A percentile compares a stretch with the other conserved stretches of the same genome.
phyloP scores from a whole-genome alignment of 2,888 invertebrate genomes.

The Drosophila emarginata region DNA sequence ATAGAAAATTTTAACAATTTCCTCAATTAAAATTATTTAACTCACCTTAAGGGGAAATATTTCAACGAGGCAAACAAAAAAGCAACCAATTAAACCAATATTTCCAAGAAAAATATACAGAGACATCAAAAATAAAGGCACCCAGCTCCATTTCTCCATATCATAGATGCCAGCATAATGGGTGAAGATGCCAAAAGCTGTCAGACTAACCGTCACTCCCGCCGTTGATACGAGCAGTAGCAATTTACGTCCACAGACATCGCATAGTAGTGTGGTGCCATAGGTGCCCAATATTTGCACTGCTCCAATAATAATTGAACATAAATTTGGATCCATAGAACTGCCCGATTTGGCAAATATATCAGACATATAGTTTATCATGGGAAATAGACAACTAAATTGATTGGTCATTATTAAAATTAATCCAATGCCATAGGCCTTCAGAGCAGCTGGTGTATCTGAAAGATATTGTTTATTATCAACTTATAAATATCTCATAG shows the following conservation, averaged over 20 bases:
- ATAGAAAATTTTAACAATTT: background rate
- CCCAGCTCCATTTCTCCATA: conserved; percentile 65
- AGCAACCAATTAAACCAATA: conserved; percentile 77
- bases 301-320: conserved; percentile 76
- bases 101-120: conserved; percentile 75
- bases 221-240: conserved; percentile 73
- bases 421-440: conserved; percentile 60
- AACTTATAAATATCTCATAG: background rate
- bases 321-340: conserved; percentile 73
- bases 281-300: conserved; percentile 78
- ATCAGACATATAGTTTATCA: conserved; percentile 79
- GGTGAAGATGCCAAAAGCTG: conserved; percentile 69
- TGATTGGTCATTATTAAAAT: conserved; percentile 72
- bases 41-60: conserved; percentile 79
- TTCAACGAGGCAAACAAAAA: conserved; percentile 78
- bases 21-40: background rate
- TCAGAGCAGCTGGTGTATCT: conserved; percentile 68
- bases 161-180: conserved; percentile 50
- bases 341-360: conserved; percentile 77
- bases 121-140: conserved; percentile 77
- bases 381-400: conserved; percentile 76
- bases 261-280: conserved; percentile 72
- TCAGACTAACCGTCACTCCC: conserved; percentile 70
- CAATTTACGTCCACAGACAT: conserved; percentile 75
- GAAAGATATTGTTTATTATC: conserved; percentile 3